phyloP scores from a whole-genome alignment of 2,113 vertebrate genomes.

The Sturnus vulgaris region DNA sequence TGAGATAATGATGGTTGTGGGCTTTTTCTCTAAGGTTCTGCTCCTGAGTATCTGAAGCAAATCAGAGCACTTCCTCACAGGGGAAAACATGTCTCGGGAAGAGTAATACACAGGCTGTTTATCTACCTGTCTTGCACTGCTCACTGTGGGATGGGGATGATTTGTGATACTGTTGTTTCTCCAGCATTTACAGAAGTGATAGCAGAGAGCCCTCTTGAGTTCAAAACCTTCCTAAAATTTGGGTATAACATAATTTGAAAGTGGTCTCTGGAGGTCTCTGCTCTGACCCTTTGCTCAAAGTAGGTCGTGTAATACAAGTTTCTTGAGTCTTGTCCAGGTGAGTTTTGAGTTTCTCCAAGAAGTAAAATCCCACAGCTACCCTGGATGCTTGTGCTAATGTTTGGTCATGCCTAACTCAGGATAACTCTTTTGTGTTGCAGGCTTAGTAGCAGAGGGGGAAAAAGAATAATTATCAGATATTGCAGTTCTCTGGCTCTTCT shows the following conservation, averaged over 20 bases:
- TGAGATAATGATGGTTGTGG: not conserved
- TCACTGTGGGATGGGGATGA: not conserved
- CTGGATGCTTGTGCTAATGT: not conserved
- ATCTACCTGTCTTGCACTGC: not conserved
- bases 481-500: not conserved
- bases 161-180: not conserved
- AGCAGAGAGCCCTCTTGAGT: not conserved
- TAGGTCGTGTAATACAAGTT: not conserved
- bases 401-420: not conserved
- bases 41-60: not conserved
- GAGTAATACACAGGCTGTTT: not conserved
- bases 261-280: not conserved
- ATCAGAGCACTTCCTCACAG: not conserved
- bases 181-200: not conserved
- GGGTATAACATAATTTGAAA: not conserved
- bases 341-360: not conserved
- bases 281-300: not conserved
- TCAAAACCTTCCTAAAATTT: not conserved
- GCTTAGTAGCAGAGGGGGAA: not conserved
- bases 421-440: not conserved
- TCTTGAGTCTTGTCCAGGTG: not conserved
- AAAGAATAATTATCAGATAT: not conserved
- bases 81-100: not conserved
- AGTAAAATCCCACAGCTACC: not conserved
- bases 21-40: not conserved